These are phyloP conservation scores for Noctua janthina DNA, from an alignment of 2,888 invertebrate genomes.

Conservation along the genomic window DNA sequence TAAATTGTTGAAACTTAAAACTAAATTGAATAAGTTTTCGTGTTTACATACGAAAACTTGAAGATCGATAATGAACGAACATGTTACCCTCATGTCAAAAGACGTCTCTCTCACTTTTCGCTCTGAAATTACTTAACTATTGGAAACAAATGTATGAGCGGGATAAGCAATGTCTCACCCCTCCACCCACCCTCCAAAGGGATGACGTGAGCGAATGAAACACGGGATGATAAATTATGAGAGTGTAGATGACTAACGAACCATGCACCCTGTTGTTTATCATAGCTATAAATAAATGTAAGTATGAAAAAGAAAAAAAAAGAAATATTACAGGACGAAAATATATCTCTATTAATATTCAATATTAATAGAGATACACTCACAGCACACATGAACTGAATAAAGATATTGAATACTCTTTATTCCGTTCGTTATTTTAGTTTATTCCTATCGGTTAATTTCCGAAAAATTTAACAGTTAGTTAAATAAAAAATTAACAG, in stretches of 20 bases:
- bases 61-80: not conserved
- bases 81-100: conserved; percentile 3
- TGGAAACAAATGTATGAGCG: conserved; percentile 6
- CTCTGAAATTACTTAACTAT: conserved; percentile 4
- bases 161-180: not conserved
- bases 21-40: not conserved
- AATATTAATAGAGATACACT: not conserved
- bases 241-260: conserved; percentile 31
- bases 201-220: conserved; percentile 2
- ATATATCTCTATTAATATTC: too few species aligned
- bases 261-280: conserved; percentile 2
- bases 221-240: conserved; percentile 26
- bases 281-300: not conserved
- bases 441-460: not conserved
- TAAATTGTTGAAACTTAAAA: not conserved
- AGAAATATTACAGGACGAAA: not conserved
- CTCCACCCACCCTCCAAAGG: not conserved
- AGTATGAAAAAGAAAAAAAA: not conserved
- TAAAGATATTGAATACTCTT: not conserved
- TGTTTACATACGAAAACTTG: not conserved
- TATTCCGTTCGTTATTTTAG: too few species aligned
- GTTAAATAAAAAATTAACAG: not conserved
- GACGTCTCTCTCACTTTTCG: conserved; percentile 7
- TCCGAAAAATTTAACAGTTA: not conserved
- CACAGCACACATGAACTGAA: not conserved